phyloP scores from a whole-genome alignment of 92 coral and sea anemone genomes.

The Muricea muricata region DNA sequence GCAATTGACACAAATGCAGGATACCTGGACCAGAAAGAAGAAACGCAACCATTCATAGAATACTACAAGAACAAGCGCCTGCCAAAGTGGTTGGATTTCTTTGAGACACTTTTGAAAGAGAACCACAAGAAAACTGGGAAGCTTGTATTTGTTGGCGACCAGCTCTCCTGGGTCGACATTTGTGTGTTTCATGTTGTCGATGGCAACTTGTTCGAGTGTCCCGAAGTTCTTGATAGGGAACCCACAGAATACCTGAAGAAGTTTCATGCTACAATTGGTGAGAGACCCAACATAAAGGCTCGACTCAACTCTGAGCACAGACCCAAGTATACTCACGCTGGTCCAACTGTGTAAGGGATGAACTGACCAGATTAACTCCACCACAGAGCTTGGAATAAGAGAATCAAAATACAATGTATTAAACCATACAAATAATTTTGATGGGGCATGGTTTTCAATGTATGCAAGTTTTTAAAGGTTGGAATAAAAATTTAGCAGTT shows the following conservation, averaged over 20 bases:
- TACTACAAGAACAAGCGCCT: conserved; percentile 75
- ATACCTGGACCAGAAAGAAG: conserved; percentile 70
- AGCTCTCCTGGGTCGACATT: conserved; percentile 66
- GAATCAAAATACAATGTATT: too few species aligned
- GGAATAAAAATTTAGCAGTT: too few species aligned
- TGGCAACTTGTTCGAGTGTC: conserved; percentile 69
- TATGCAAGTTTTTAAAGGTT: too few species aligned
- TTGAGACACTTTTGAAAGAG: conserved; percentile 73
- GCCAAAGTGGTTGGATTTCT: conserved; percentile 73
- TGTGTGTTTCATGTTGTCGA: conserved; percentile 68
- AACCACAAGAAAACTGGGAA: conserved; percentile 66
- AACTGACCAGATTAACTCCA: too few species aligned
- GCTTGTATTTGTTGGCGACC: conserved; percentile 64
- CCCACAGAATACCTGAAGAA: conserved; percentile 60
- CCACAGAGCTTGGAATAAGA: too few species aligned
- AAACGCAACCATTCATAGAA: conserved; percentile 72
- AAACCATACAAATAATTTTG: too few species aligned
- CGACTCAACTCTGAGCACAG: conserved; percentile 65
- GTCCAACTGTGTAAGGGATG: background rate
- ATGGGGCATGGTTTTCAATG: too few species aligned
- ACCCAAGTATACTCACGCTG: conserved; percentile 62
- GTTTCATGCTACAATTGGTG: conserved; percentile 67
- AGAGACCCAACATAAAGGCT: conserved; percentile 68
- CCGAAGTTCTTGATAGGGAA: conserved; percentile 70
- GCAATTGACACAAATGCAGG: conserved; percentile 68